Percentiles rank a stretch among this genome's conserved stretches.
phyloP scores from a whole-genome alignment of 2,888 invertebrate genomes.

The Serrognathus titanus region DNA sequence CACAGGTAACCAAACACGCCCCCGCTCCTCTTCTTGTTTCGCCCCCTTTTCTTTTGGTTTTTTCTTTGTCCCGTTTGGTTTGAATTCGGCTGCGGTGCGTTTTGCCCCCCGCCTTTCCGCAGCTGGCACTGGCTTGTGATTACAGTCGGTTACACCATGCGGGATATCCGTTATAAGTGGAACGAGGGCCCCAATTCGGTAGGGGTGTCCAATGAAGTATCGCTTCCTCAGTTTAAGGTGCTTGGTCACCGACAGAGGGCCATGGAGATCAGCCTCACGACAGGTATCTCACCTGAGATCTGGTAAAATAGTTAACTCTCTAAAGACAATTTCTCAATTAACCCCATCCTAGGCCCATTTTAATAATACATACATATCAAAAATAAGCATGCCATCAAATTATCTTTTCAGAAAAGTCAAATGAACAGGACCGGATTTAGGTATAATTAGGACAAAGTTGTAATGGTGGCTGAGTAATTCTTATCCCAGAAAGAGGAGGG shows the following conservation, averaged over 20 bases:
- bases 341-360: no score
- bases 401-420: no score
- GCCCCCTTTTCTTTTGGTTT: slow-evolving; percentile 28
- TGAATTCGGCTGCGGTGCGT: slow-evolving; percentile 35
- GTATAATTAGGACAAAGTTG: no score
- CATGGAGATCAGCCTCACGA: slow-evolving; percentile 94
- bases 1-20: slow-evolving; percentile 77
- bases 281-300: slow-evolving; percentile 68
- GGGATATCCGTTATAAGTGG: slow-evolving; percentile 97
- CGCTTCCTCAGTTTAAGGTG: slow-evolving; percentile 97
- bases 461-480: no score
- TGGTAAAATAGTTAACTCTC: slow-evolving; percentile 15
- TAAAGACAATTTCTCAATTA: background rate
- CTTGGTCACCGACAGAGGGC: slow-evolving; percentile 94
- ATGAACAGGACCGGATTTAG: no score
- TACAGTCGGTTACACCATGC: slow-evolving; percentile 97
- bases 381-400: no score
- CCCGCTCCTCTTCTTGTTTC: slow-evolving; percentile 35
- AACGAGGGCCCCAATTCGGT: slow-evolving; percentile 93
- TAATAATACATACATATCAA: no score
- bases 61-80: slow-evolving; percentile 19
- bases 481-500: no score
- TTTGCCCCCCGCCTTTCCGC: slow-evolving; percentile 27
- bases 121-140: slow-evolving; percentile 47
- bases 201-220: slow-evolving; percentile 93